These are phyloP conservation scores for Byasa hedistus DNA, from an alignment of 2,888 invertebrate species.

Conservation along the genomic window DNA sequence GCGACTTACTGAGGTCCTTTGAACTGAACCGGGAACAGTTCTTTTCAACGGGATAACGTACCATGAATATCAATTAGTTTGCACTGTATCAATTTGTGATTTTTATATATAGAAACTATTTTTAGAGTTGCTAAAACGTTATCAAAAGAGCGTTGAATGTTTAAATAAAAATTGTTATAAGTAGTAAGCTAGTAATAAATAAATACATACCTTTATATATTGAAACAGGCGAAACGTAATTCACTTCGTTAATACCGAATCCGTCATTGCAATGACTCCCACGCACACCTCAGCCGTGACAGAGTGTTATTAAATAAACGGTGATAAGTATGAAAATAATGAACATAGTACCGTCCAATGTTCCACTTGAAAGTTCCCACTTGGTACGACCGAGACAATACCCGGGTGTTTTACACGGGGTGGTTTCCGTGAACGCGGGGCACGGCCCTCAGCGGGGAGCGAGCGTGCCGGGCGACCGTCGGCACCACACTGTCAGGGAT, in stretches of 20 bases:
- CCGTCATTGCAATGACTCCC: conserved; percentile 45
- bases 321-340: conserved; percentile 71
- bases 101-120: too few species aligned
- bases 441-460: conserved; percentile 43
- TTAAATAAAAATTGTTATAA: too few species aligned
- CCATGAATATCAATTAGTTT: neutral
- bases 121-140: too few species aligned
- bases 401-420: conserved; percentile 29
- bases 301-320: conserved; percentile 73
- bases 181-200: too few species aligned
- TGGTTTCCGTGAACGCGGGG: conserved; percentile 36
- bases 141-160: too few species aligned
- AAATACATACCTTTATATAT: conserved; percentile 38
- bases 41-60: conserved; percentile 15
- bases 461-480: conserved; percentile 53
- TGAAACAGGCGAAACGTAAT: conserved; percentile 35
- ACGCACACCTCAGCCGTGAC: conserved; percentile 58
- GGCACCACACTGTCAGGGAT: conserved; percentile 73
- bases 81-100: too few species aligned
- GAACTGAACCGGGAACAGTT: conserved; percentile 36
- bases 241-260: conserved; percentile 54
- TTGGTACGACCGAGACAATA: conserved; percentile 26
- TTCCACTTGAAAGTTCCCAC: conserved; percentile 36
- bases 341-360: conserved; percentile 55
- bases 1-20: conserved; percentile 47